These are phyloP conservation scores for Sylvicola cinctus DNA, from an alignment of 2,888 invertebrate species.

Conservation along the genomic window DNA sequence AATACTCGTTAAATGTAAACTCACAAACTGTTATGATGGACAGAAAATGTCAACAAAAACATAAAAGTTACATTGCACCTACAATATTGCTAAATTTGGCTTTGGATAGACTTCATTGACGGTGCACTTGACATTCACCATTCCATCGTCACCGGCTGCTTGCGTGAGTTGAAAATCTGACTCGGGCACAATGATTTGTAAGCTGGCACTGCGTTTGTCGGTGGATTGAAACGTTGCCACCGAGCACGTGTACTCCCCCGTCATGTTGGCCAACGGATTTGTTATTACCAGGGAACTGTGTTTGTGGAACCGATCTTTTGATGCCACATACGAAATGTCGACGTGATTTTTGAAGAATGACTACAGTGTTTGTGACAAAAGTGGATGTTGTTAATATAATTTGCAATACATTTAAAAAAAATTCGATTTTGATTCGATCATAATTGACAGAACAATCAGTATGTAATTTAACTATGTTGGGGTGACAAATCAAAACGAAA, in stretches of 20 bases:
- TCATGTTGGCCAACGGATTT: slow-evolving; percentile 44
- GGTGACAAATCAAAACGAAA: too few species aligned
- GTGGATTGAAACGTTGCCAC: slow-evolving; percentile 30
- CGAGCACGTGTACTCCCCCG: slow-evolving; percentile 52
- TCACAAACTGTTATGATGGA: too few species aligned
- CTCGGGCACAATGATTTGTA: slow-evolving; percentile 17
- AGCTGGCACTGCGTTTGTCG: slow-evolving; percentile 21
- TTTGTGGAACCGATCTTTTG: slow-evolving; percentile 42
- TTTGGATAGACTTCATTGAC: slow-evolving; percentile 24
- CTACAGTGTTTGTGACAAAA: slow-evolving; percentile 7
- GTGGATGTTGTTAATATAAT: neutral
- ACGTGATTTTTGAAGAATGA: slow-evolving; percentile 29
- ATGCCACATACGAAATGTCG: slow-evolving; percentile 41
- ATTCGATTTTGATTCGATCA: too few species aligned
- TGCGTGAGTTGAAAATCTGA: slow-evolving; percentile 23
- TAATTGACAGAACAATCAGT: too few species aligned
- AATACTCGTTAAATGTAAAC: too few species aligned
- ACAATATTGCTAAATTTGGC: slow-evolving; percentile 22
- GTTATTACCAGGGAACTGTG: slow-evolving; percentile 48
- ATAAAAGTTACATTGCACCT: slow-evolving; percentile 12
- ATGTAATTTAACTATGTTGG: too few species aligned
- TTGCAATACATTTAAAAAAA: too few species aligned
- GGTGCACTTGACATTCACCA: slow-evolving; percentile 22
- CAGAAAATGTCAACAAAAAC: neutral
- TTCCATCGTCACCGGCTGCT: slow-evolving; percentile 15